Evolutionary conservation across 2,797 vertebrate genomes (phyloP).

Genomic region (Distichodus sexfasciatus): DNA sequence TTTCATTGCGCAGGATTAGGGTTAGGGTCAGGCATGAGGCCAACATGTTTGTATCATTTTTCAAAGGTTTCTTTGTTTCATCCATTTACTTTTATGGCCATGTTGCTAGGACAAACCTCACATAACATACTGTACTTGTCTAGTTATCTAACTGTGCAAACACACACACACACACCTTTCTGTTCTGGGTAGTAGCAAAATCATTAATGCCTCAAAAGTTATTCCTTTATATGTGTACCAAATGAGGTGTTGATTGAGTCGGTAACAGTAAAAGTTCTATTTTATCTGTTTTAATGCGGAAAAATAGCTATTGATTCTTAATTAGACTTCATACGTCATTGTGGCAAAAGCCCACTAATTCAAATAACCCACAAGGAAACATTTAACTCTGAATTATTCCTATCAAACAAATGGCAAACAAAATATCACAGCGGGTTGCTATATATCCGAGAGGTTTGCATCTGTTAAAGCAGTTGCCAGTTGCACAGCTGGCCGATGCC

Average conservation of each 20-base stretch:
- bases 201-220: conserved; percentile 9
- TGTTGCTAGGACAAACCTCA: conserved; percentile 8
- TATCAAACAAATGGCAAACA: conserved; percentile 19
- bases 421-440: conserved; percentile 11
- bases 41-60: no score
- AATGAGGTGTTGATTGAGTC: conserved; percentile 23
- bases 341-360: no score
- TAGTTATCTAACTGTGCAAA: conserved; percentile 19
- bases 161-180: conserved; percentile 16
- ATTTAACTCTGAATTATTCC: conserved; percentile 1
- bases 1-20: no score
- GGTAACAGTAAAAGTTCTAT: not conserved
- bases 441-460: conserved; percentile 13
- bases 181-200: conserved; percentile 12
- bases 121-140: conserved; percentile 30
- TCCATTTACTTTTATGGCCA: conserved; percentile 15
- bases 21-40: no score
- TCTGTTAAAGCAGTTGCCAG: conserved; percentile 41
- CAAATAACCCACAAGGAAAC: no score
- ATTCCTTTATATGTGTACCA: conserved; percentile 4
- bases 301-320: conserved; percentile 10
- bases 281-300: not conserved
- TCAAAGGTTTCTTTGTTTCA: no score
- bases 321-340: conserved; percentile 6
- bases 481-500: conserved; percentile 20